Evolutionary conservation across 1,140 invertebrate genomes (phyloP).

Genomic region (Drosophila rhopaloa): DNA sequence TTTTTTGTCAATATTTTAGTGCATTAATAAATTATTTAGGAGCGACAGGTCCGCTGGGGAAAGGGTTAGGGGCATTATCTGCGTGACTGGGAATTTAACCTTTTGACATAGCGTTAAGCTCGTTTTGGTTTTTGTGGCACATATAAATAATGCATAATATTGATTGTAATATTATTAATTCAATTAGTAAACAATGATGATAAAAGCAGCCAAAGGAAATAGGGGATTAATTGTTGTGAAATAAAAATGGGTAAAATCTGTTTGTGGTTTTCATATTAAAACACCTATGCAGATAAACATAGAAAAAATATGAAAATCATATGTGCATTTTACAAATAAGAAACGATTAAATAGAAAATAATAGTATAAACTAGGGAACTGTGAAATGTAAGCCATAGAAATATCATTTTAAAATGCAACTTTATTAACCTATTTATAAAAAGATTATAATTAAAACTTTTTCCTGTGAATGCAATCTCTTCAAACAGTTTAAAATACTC

Average conservation of each 20-base stretch:
- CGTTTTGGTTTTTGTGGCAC: slow-evolving; percentile 29
- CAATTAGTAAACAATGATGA: slow-evolving; percentile 52
- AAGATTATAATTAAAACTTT: neutral
- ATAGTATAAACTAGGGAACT: neutral
- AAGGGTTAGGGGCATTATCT: slow-evolving; percentile 20
- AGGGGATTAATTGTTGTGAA: slow-evolving; percentile 41
- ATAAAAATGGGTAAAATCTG: slow-evolving; percentile 17
- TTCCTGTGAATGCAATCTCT: neutral
- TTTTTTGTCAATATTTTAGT: slow-evolving; percentile 53
- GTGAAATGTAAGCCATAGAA: no score
- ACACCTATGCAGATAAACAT: neutral
- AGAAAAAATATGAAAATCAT: neutral
- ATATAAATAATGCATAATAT: slow-evolving; percentile 48
- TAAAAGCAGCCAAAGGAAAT: slow-evolving; percentile 35
- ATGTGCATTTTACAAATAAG: no score
- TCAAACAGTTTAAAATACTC: slow-evolving; percentile 4
- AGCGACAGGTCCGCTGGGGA: slow-evolving; percentile 16
- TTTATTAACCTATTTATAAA: neutral
- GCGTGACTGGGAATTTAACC: slow-evolving; percentile 48
- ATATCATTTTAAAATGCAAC: neutral
- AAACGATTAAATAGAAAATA: neutral
- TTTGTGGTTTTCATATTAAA: neutral
- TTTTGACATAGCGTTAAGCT: slow-evolving; percentile 56
- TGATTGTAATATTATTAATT: slow-evolving; percentile 66
- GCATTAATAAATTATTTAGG: slow-evolving; percentile 70